Evolutionary conservation across 1,140 invertebrate species (phyloP), one percentile per base, ranked within the genome.

Genomic region (Ganaspis sp.): DNA sequence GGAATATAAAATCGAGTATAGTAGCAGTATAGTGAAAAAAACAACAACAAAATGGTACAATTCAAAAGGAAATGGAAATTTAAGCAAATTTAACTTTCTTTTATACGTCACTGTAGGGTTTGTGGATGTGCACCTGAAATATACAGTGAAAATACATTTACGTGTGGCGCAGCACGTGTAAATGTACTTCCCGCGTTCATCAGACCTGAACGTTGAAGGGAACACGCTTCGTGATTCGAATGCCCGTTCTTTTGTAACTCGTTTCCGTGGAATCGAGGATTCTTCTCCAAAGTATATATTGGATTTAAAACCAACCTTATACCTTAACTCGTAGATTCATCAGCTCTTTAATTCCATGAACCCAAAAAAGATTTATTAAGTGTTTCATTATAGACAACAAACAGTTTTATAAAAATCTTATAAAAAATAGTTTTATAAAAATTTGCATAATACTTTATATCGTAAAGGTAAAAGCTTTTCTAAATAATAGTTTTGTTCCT

Each of bases 161-260:
- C 58, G 26, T 64, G 26, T 64, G 26, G 58, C 58, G 23, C 26
- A 64, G 58, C 58, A 64, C 58, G 58, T 34, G 58, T 64, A 64
- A n/a, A 64, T 64, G 58, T 64, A 26, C 58, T 64, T 64, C 58
- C 58, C 58, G 23, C 58, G 58, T 34, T 26, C 58, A 64, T 26
- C 58, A 26, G 26, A 64, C 58, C 58, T 29, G 11, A 64, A 64
- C 58, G 15, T 64, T 49, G 58, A 64, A 64, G 58, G 58, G 58
- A 64, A 21, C 58, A 64, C 58, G 58, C 23, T 64, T 64, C 58
- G 58, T 64, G 58, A 64, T 64, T 64, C 26, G 58, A 64, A 64
- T 64, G 58, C 58, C 58, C 4, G 45, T 49, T 64, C 58, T 64
- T 34, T 64, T 64, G 58, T 64, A 64, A 64, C 58, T 64, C 8